A percentile compares a stretch with the other conserved stretches of the same genome.
phyloP scores from a whole-genome alignment of 2,113 vertebrate species.

The Solenodon paradoxus region DNA sequence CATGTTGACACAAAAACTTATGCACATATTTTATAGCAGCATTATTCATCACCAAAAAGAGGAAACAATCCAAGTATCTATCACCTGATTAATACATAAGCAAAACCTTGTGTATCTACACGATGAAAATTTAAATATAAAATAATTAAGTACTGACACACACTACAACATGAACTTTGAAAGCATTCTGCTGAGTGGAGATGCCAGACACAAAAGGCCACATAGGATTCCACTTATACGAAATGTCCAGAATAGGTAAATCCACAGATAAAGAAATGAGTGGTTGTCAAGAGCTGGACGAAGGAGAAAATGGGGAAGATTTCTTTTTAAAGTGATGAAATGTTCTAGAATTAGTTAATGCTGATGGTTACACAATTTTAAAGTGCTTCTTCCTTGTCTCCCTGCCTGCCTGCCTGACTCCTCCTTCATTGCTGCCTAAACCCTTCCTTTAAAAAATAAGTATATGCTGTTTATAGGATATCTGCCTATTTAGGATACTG shows the following conservation, averaged over 20 bases:
- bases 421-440: too few species aligned
- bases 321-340: neutral
- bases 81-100: neutral
- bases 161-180: neutral
- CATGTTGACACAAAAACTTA: neutral
- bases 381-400: too few species aligned
- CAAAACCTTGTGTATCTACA: neutral
- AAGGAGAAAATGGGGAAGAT: neutral
- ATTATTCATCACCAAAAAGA: neutral
- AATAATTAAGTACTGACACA: neutral
- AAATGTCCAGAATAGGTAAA: neutral
- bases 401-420: too few species aligned
- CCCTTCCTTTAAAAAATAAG: too few species aligned
- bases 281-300: neutral
- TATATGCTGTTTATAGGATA: too few species aligned
- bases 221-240: neutral
- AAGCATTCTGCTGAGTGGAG: neutral
- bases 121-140: neutral
- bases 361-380: neutral
- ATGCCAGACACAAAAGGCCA: neutral
- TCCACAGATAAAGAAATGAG: neutral
- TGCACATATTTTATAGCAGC: neutral
- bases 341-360: neutral
- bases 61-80: neutral
- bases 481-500: too few species aligned